Percentiles rank a stretch among this genome's conserved stretches.
Evolutionary conservation across 2,113 vertebrate genomes (phyloP).

Genomic region (Anas platyrhynchos): DNA sequence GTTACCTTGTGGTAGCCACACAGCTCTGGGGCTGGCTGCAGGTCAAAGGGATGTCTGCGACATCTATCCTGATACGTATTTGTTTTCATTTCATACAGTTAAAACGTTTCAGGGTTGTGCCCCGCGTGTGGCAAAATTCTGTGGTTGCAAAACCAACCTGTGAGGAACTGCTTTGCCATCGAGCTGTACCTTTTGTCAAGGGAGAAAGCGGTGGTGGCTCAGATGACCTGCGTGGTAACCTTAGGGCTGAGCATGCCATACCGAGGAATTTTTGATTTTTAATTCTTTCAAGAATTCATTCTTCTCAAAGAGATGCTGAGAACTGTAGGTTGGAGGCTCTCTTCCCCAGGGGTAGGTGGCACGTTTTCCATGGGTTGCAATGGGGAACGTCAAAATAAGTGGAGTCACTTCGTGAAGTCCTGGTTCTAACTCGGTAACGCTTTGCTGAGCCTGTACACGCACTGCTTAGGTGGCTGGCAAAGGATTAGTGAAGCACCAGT

Average conservation of each 20-base stretch:
- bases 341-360: neutral
- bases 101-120: neutral
- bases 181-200: neutral
- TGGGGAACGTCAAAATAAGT: neutral
- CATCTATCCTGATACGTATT: neutral
- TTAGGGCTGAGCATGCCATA: neutral
- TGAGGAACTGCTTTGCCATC: neutral
- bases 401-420: neutral
- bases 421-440: neutral
- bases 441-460: neutral
- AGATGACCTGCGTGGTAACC: neutral
- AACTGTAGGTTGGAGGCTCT: neutral
- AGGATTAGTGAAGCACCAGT: neutral
- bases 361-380: neutral
- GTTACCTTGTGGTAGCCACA: neutral
- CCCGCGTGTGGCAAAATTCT: neutral
- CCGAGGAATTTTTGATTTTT: neutral
- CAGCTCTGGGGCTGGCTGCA: neutral
- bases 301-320: neutral
- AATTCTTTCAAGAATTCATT: neutral
- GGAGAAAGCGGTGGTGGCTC: neutral
- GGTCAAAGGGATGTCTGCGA: neutral
- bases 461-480: neutral
- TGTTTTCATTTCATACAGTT: neutral
- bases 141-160: neutral